phyloP scores from a whole-genome alignment of 2,113 vertebrate genomes.

The Manacus vitellinus region DNA sequence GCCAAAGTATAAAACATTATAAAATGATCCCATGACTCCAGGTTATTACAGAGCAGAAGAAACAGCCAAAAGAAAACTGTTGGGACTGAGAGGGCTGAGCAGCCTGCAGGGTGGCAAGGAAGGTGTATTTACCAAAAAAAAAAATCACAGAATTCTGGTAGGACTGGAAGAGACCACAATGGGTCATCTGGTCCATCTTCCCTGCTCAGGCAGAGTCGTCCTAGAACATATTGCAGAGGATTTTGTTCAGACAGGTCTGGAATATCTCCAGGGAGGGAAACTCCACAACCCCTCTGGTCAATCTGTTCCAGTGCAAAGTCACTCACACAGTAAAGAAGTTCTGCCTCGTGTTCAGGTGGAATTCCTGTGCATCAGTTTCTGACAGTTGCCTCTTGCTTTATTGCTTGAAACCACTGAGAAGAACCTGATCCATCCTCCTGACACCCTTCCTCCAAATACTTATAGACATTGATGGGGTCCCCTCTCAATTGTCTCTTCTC shows the following conservation, averaged over 20 bases:
- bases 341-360: neutral
- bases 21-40: neutral
- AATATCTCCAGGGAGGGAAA: neutral
- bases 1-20: neutral
- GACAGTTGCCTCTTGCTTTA: neutral
- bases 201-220: neutral
- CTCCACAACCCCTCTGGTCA: neutral
- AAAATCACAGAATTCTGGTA: neutral
- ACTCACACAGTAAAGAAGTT: neutral
- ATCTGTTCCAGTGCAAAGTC: neutral
- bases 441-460: neutral
- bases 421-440: neutral
- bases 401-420: neutral
- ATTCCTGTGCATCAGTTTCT: neutral
- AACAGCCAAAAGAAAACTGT: neutral
- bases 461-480: rapidly evolving
- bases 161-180: neutral
- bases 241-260: neutral
- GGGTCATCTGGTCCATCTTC: neutral
- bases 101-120: neutral
- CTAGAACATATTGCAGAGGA: neutral
- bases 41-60: neutral
- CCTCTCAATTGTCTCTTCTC: neutral
- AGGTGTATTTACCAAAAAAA: neutral
- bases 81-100: neutral